Conservation (phyloP, 2,797 vertebrate genomes). For the Pseudomugil gertrudae region DNA sequence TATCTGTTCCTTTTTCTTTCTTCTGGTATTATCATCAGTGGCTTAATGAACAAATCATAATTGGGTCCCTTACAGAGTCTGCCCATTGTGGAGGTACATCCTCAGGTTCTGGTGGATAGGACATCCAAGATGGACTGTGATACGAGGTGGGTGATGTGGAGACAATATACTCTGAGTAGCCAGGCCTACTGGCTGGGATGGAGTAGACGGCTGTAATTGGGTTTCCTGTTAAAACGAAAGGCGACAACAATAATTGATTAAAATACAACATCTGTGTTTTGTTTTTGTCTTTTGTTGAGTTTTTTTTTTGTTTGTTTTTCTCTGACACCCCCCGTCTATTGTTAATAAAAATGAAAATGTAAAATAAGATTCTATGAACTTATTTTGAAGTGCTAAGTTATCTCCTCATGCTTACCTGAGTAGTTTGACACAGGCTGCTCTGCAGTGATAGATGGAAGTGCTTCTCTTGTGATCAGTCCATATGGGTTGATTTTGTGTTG, state of each 20-base stretch:
- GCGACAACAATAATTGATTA: not conserved
- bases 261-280: not conserved
- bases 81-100: constrained; percentile 93
- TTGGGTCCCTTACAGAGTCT: constrained; percentile 89
- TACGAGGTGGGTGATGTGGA: constrained; percentile 92
- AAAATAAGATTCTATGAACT: no score
- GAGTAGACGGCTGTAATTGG: constrained; percentile 96
- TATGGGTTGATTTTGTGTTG: constrained; percentile 87
- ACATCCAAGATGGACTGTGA: constrained; percentile 96
- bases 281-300: no score
- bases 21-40: not conserved
- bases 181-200: constrained; percentile 91
- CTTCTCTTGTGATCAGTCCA: constrained; percentile 82
- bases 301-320: constrained; percentile 12
- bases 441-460: constrained; percentile 85
- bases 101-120: constrained; percentile 91
- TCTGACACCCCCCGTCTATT: no score
- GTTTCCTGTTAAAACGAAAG: constrained; percentile 84
- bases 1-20: not conserved
- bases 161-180: constrained; percentile 93
- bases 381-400: constrained; percentile 26
- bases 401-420: constrained; percentile 86
- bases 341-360: no score
- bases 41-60: not conserved
- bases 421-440: constrained; percentile 91